Conservation (phyloP, 2,113 vertebrate species). For the Ameiurus melas region DNA sequence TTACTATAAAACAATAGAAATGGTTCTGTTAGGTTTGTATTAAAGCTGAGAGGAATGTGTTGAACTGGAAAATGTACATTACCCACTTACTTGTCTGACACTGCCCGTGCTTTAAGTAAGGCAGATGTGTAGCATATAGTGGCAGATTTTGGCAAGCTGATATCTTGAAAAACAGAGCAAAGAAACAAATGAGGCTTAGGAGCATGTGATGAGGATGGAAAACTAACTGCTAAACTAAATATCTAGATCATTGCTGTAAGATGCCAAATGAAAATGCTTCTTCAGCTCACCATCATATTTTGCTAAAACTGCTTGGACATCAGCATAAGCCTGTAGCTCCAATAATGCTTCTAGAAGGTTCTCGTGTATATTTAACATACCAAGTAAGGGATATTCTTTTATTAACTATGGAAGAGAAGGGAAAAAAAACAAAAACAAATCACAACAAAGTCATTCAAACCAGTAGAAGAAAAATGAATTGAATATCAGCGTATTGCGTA, state of each 20-base stretch:
- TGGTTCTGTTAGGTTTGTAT: not conserved
- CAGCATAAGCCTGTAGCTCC: conserved; percentile 96
- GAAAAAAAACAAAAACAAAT: not conserved
- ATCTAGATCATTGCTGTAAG: not conserved
- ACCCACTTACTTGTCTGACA: conserved; percentile 94
- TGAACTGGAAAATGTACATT: not conserved
- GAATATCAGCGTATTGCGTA: not conserved
- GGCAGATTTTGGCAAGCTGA: conserved; percentile 98
- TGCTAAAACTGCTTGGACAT: conserved; percentile 96
- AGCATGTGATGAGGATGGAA: not conserved
- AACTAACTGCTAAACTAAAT: not conserved
- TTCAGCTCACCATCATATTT: conserved; percentile 91
- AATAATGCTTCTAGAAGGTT: conserved; percentile 95
- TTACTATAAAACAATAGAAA: not conserved
- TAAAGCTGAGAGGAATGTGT: not conserved
- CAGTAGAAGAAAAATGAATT: not conserved
- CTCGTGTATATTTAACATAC: conserved; percentile 99
- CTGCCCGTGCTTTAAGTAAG: conserved; percentile 95
- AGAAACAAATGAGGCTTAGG: conserved; percentile 7
- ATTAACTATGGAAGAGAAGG: conserved; percentile 81
- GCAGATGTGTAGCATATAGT: conserved; percentile 99
- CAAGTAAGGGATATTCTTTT: conserved; percentile 97
- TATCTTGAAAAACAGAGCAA: conserved; percentile 75
- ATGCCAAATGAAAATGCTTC: not conserved
- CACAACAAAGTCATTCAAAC: not conserved